Percentiles rank a stretch among this genome's conserved stretches.
These are phyloP conservation scores for Agapostemon virescens DNA, from an alignment of 2,888 invertebrate genomes.

Conservation along the genomic window DNA sequence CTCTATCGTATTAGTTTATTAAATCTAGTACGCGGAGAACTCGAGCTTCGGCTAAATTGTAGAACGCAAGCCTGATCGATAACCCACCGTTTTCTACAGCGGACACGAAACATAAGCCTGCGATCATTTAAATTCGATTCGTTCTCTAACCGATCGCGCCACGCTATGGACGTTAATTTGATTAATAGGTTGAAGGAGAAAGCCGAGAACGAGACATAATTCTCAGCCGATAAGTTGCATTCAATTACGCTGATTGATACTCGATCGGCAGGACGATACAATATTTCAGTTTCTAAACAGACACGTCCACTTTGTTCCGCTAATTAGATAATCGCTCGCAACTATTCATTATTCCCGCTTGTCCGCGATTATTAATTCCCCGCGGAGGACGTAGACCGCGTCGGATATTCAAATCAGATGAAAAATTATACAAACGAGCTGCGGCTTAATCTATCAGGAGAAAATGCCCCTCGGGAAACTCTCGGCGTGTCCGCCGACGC, in stretches of 20 bases:
- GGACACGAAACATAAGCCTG: neutral
- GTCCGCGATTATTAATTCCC: neutral
- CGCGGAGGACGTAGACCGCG: neutral
- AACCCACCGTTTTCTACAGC: neutral
- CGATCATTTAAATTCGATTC: neutral
- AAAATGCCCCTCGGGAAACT: slow-evolving; percentile 3
- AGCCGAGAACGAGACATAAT: neutral
- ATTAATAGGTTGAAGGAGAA: neutral
- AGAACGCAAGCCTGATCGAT: neutral
- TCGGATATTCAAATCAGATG: slow-evolving; percentile 12
- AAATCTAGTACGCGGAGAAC: neutral
- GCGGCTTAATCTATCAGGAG: slow-evolving; percentile 10
- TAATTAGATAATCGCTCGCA: neutral
- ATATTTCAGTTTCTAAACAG: neutral
- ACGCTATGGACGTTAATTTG: too few species aligned
- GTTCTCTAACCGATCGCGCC: neutral
- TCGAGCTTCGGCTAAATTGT: neutral
- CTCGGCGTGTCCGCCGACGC: neutral
- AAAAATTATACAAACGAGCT: slow-evolving; percentile 13
- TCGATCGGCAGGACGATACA: neutral
- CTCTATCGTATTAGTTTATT: slow-evolving; percentile 17
- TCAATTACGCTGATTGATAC: neutral
- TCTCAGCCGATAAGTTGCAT: neutral
- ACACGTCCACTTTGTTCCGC: neutral
- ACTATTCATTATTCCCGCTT: neutral